Conservation (phyloP, 64 coral and sea anemone species). For the Actinia tenebrosa region DNA sequence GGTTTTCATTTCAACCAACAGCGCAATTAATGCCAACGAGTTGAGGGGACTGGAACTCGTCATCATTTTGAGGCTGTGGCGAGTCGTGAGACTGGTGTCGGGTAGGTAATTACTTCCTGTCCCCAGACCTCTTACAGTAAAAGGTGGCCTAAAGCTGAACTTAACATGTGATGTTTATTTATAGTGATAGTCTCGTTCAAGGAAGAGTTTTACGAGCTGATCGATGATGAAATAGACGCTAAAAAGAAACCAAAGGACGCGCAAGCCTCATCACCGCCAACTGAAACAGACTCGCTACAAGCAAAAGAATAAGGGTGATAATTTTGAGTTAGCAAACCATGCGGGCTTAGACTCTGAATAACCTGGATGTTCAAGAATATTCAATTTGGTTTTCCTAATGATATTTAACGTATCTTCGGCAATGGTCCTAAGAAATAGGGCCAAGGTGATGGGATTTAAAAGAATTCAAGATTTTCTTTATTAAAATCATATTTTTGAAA, state of each 20-base stretch:
- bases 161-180: background rate
- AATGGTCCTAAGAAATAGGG: no score
- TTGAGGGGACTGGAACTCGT: conserved; percentile 27
- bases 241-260: conserved; percentile 8
- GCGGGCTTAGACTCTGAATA: no score
- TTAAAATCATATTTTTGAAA: no score
- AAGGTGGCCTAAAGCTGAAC: background rate
- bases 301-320: background rate
- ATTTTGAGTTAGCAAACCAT: background rate
- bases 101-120: background rate
- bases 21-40: conserved; percentile 17
- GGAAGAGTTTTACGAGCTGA: conserved; percentile 49
- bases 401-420: no score
- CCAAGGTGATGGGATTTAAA: no score
- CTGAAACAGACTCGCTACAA: background rate
- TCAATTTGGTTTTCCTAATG: no score
- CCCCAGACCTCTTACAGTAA: background rate
- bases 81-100: conserved; percentile 26
- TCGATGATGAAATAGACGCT: conserved; percentile 35
- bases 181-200: conserved; percentile 27
- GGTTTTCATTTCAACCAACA: background rate
- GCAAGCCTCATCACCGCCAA: background rate
- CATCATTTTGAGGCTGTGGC: conserved; percentile 38
- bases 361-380: no score
- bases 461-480: no score